These are phyloP conservation scores for Neoniphon sammara DNA, from an alignment of 2,797 vertebrate genomes.

Conservation along the genomic window DNA sequence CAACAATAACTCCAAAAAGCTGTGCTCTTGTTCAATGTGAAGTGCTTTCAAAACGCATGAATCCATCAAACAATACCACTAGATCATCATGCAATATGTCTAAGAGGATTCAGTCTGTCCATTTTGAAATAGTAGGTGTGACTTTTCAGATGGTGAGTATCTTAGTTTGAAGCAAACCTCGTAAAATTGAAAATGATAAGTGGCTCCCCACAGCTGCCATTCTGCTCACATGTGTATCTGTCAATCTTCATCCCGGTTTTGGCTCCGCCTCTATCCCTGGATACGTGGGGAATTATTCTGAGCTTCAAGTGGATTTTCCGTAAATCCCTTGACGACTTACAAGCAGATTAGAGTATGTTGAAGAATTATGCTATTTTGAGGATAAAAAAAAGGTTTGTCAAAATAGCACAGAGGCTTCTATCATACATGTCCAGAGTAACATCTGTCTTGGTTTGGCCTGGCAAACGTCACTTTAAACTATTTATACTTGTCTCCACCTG, in stretches of 20 bases:
- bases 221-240: conserved; percentile 40
- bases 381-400: conserved; percentile 31
- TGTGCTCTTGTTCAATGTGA: background rate
- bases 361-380: conserved; percentile 32
- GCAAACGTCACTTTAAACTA: background rate
- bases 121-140: background rate
- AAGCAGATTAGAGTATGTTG: conserved; percentile 39
- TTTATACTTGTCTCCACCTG: conserved; percentile 59
- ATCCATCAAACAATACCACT: too few species aligned
- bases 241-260: conserved; percentile 41
- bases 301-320: conserved; percentile 55
- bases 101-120: too few species aligned
- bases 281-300: conserved; percentile 57
- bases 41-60: too few species aligned
- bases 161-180: conserved; percentile 8
- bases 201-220: conserved; percentile 45
- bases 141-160: background rate
- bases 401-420: conserved; percentile 12
- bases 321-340: conserved; percentile 49
- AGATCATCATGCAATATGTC: too few species aligned
- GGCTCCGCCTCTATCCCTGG: conserved; percentile 27
- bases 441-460: conserved; percentile 39
- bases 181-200: conserved; percentile 23
- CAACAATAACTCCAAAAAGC: background rate
- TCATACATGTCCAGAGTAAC: conserved; percentile 12